These are phyloP conservation scores for Hylaeus anthracinus DNA, from an alignment of 1,140 invertebrate species.

Conservation along the genomic window DNA sequence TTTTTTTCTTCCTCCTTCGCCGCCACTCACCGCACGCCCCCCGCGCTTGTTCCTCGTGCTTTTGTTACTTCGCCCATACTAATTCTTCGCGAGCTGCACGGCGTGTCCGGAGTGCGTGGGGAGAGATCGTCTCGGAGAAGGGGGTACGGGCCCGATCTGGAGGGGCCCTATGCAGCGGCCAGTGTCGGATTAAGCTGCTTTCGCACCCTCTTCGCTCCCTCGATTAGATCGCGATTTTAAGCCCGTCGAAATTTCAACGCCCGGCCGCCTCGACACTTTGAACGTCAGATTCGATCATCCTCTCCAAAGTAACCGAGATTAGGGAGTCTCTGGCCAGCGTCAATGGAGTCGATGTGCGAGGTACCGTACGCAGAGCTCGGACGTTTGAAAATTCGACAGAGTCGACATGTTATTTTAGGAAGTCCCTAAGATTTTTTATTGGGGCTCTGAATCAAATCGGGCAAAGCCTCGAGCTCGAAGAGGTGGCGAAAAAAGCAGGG, in stretches of 20 bases:
- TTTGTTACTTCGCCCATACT: conserved; percentile 79
- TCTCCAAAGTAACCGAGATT: neutral
- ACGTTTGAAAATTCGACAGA: too few species aligned
- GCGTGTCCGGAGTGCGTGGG: conserved; percentile 61
- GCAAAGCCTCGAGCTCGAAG: neutral
- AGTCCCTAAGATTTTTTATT: neutral
- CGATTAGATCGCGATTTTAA: conserved; percentile 49
- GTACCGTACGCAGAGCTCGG: neutral
- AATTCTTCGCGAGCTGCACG: conserved; percentile 75
- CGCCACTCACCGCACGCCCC: conserved; percentile 56
- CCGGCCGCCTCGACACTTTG: neutral
- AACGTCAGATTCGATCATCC: neutral
- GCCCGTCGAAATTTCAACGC: conserved; percentile 42
- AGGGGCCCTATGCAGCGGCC: conserved; percentile 39
- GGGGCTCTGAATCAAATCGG: neutral
- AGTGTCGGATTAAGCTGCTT: conserved; percentile 52
- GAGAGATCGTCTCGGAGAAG: conserved; percentile 41
- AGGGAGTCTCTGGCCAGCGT: neutral
- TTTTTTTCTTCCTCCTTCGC: conserved; percentile 66
- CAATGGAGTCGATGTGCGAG: neutral
- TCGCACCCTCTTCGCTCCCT: conserved; percentile 43
- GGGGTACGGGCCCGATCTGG: conserved; percentile 31
- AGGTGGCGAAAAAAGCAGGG: neutral
- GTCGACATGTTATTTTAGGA: neutral
- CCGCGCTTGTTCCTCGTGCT: conserved; percentile 61